Evolutionary conservation across 2,797 vertebrate genomes (phyloP), one percentile per base, ranked within the genome.

Genomic region (Cirrhinus mrigala): DNA sequence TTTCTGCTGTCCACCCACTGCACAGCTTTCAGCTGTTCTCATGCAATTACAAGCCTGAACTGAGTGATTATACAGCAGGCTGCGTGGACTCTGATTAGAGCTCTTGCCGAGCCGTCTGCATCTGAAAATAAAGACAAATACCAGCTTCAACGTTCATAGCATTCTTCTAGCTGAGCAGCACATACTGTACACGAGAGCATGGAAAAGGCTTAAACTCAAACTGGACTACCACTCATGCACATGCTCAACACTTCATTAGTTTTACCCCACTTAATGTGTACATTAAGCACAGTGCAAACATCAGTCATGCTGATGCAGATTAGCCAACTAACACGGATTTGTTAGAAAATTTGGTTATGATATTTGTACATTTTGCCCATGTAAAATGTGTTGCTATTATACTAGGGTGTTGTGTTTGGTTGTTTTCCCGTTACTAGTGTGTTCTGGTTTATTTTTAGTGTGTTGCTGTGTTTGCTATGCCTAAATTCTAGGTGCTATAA

Each of bases 91-190:
- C 60, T 37, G 84, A 88, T 85, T 82, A 88, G 70, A 24, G 68
- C 60, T 62, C 62, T 79, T 24, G 12, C 54, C 37, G 22, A 40
- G 56, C 78, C 60, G 48, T 69, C 29, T 14, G 29, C 74, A 76
- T 82, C 79, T 60, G 68, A 80, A 87, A 75, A 79, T 89, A 69
- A 81, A 82, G 70, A 76, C 46, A 77, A 79, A 82, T 77, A 60
- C 16, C 14, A 69, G 68, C 48, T 82, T 33, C 33, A 56, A 22
- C 9, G 24, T 66, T 60, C 85, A 73, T 81, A 66, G 27, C n/a
- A 40, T 79, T 88, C 79, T 69, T 29, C 69, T 82, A 6, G 24
- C 11, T 18, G 29, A 37, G 73, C 33, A 44, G 44, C 71, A 60
- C 15, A 5, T 78, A 37, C 33, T 37, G 33, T 37, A 74, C 22